phyloP scores from a whole-genome alignment of 1,140 invertebrate species.

The Cherax destructor region DNA sequence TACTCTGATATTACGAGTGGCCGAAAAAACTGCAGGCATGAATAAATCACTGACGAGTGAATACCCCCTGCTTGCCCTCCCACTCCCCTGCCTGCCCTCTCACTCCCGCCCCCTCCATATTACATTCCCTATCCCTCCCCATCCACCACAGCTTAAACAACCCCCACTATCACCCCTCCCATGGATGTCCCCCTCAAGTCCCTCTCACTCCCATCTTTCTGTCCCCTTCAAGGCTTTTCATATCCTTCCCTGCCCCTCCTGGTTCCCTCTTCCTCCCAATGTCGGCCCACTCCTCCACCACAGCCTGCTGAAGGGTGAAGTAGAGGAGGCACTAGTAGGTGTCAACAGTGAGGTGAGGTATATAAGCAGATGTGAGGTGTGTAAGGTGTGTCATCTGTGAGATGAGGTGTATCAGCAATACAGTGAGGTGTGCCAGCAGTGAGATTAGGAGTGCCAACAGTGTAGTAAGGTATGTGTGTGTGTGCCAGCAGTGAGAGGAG shows the following conservation, averaged over 20 bases:
- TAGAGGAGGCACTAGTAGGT: background rate
- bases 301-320: background rate
- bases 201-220: no score
- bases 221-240: background rate
- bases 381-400: background rate
- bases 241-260: background rate
- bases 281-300: background rate
- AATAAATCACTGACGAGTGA: slow-evolving; percentile 57
- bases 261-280: background rate
- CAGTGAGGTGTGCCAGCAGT: no score
- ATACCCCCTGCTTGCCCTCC: slow-evolving; percentile 1
- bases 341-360: background rate
- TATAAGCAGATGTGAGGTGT: background rate
- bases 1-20: slow-evolving; percentile 71
- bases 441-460: no score
- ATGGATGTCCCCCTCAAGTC: background rate
- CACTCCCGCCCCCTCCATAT: background rate
- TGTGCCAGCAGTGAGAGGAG: no score
- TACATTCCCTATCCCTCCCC: background rate
- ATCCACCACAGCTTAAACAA: background rate
- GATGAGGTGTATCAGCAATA: no score
- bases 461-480: no score
- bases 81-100: background rate
- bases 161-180: background rate
- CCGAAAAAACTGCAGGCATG: slow-evolving; percentile 38